phyloP scores from a whole-genome alignment of 1,140 invertebrate species.

The Ceratina japonica region DNA sequence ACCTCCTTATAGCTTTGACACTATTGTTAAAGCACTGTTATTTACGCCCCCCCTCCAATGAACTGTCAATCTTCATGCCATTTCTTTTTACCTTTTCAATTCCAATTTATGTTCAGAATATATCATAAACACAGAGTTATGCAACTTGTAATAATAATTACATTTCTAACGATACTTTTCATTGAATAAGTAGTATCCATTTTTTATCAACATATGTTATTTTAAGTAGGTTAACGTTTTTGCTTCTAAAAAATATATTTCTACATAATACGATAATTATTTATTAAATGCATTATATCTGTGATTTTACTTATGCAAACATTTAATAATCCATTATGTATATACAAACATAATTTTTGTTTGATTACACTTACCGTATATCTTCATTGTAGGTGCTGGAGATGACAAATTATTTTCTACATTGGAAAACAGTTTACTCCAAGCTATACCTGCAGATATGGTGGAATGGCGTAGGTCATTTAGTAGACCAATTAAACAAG shows the following conservation, averaged over 20 bases:
- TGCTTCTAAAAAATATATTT: not conserved
- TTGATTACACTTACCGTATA: conserved; percentile 40
- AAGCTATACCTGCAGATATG: conserved; percentile 90
- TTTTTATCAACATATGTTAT: conserved; percentile 48
- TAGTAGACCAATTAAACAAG: conserved; percentile 88
- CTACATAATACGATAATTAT: not conserved
- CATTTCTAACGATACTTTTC: not conserved
- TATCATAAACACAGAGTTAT: not conserved
- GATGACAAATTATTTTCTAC: conserved; percentile 91
- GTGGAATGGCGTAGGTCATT: conserved; percentile 94
- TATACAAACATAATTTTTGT: conserved; percentile 8
- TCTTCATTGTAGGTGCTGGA: conserved; percentile 87
- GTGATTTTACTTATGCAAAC: not conserved
- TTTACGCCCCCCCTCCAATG: conserved; percentile 75
- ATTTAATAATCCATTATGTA: not conserved
- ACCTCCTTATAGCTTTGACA: conserved; percentile 37
- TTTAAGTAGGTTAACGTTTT: conserved; percentile 42
- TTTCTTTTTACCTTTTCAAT: not conserved
- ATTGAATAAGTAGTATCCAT: not conserved
- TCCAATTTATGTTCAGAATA: not conserved
- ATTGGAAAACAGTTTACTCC: conserved; percentile 87
- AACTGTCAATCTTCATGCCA: conserved; percentile 76
- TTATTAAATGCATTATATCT: not conserved
- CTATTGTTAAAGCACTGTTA: conserved; percentile 63
- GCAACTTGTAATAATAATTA: not conserved